Percentiles rank a stretch among this genome's conserved stretches.
phyloP scores from a whole-genome alignment of 1,140 invertebrate species.

The Probaryconus sp. region DNA sequence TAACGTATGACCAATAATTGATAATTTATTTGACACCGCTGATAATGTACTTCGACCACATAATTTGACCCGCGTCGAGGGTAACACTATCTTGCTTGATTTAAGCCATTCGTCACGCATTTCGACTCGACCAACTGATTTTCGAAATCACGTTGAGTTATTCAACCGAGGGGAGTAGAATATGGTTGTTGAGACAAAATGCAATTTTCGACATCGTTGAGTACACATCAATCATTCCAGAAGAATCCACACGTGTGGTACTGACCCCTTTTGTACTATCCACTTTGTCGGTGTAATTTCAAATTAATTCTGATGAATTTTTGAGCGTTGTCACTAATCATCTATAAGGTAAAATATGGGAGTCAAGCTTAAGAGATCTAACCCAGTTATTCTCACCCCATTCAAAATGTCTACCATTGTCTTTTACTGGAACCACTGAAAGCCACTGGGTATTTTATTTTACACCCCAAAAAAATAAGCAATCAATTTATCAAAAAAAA shows the following conservation, averaged over 20 bases:
- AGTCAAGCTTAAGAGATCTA: no score
- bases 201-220: slow-evolving; percentile 60
- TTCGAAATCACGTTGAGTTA: slow-evolving; percentile 53
- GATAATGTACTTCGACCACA: slow-evolving; percentile 48
- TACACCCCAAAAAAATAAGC: no score
- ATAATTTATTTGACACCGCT: slow-evolving; percentile 48
- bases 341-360: slow-evolving; percentile 10
- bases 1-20: slow-evolving; percentile 37
- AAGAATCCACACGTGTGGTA: slow-evolving; percentile 55
- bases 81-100: slow-evolving; percentile 57
- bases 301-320: slow-evolving; percentile 48
- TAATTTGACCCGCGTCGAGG: slow-evolving; percentile 45
- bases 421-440: no score
- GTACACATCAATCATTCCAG: slow-evolving; percentile 61
- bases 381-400: no score
- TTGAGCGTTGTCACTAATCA: slow-evolving; percentile 25
- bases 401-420: no score
- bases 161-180: slow-evolving; percentile 53
- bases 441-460: no score
- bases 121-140: slow-evolving; percentile 61
- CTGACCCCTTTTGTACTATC: slow-evolving; percentile 48
- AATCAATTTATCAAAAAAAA: no score
- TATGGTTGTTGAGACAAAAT: slow-evolving; percentile 57
- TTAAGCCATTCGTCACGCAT: slow-evolving; percentile 58
- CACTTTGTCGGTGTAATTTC: slow-evolving; percentile 36